Base-by-base conservation (phyloP, 1,140 invertebrate genomes). In the Calycopis cecrops region DNA sequence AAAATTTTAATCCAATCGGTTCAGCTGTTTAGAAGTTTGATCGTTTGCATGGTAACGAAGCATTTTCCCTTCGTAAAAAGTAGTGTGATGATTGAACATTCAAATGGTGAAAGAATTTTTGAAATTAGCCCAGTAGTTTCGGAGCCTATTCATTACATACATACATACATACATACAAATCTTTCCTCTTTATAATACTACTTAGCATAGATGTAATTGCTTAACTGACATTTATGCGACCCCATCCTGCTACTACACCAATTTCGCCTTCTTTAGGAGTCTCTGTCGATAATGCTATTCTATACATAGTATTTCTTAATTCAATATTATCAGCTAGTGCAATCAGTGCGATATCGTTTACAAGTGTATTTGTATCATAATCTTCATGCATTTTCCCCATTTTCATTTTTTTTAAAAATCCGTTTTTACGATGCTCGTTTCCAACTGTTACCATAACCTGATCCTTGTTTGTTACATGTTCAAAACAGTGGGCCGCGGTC, bases 401-500 rank as follows among this genome's bases (percentile, higher is more conserved):
- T 3, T 6, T 2, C 21, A 6, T 28, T 28, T 6, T 28, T 3
- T 3, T 3, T 3, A 28, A 3, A 28, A 28, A 3, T 28, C 21
- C 21, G 6, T 6, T 28, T 28, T 6, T 28, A 28, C 2, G 21
- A 6, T 28, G 6, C 2, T 28, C 2, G 6, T 28, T 2, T 2
- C 21, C 21, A 2, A 28, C 21, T 2, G 21, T 28, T 6, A 28
- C 21, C 6, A 28, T 2, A 28, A 28, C 21, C 6, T 50, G 33
- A 8, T 4, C 3, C 0, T 10, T 35, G n/a, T 34, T 0, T 35
- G 33, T 50, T 16, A 14, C 16, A 10, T 28, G 21, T 50, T 28
- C 33, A 9, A 50, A 35, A 35, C 48, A 50, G 35, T 50, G 48
- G 4, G 48, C 48, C 6, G 48, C 48, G n/a, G 48, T 50, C 12